These are phyloP conservation scores for Lanistes nyassanus DNA, from an alignment of 1,140 invertebrate genomes.

Conservation along the genomic window DNA sequence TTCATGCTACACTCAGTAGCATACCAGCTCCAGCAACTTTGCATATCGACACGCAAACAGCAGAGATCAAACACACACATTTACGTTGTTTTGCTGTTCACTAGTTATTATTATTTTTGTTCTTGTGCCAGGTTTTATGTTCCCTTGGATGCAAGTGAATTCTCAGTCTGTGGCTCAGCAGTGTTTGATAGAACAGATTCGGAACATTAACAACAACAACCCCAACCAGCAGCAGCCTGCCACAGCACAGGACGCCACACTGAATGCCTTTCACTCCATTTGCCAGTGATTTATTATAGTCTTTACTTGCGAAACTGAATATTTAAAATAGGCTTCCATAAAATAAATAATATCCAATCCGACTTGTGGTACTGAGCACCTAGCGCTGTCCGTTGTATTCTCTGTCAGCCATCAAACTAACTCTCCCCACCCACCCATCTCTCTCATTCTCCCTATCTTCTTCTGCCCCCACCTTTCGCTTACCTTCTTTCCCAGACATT, in stretches of 20 bases:
- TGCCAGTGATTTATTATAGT: constrained; percentile 29
- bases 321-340: neutral
- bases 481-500: too few species aligned
- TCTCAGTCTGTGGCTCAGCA: constrained; percentile 35
- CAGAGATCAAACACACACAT: too few species aligned
- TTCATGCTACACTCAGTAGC: too few species aligned
- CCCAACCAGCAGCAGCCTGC: constrained; percentile 1
- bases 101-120: too few species aligned
- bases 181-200: constrained; percentile 34
- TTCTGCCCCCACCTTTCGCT: too few species aligned
- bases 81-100: too few species aligned
- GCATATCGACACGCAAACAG: too few species aligned
- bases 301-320: neutral
- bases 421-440: too few species aligned
- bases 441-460: too few species aligned
- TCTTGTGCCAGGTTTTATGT: neutral
- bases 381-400: too few species aligned
- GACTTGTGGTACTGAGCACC: neutral
- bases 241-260: constrained; percentile 25
- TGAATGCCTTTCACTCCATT: constrained; percentile 38
- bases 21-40: too few species aligned
- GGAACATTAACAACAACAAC: constrained; percentile 22
- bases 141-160: neutral
- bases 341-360: neutral
- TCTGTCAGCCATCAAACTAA: too few species aligned